These are phyloP conservation scores for Nymphicus hollandicus DNA, from an alignment of 2,113 vertebrate species.

Conservation along the genomic window DNA sequence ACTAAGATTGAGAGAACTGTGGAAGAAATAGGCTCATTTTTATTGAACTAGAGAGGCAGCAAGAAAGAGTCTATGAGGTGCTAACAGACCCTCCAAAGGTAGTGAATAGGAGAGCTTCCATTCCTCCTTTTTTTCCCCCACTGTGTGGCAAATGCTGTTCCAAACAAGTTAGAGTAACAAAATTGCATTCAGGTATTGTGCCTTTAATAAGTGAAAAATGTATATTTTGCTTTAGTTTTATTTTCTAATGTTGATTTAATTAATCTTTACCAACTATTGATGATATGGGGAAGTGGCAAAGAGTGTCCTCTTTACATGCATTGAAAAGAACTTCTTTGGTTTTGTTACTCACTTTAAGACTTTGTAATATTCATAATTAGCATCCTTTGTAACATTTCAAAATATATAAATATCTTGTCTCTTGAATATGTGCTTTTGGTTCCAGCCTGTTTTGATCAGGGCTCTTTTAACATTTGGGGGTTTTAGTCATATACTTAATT, in stretches of 20 bases:
- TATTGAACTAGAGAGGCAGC: neutral
- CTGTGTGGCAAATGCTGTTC: neutral
- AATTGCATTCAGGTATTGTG: neutral
- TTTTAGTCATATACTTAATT: neutral
- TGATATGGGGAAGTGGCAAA: neutral
- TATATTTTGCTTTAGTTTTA: neutral
- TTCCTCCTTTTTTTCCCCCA: neutral
- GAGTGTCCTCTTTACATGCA: neutral
- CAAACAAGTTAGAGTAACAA: neutral
- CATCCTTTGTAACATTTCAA: neutral
- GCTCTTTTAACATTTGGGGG: neutral
- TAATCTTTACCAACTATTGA: neutral
- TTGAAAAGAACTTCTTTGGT: neutral
- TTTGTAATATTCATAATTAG: neutral
- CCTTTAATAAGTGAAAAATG: neutral
- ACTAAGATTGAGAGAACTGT: neutral
- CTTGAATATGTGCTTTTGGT: neutral
- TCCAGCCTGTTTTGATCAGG: neutral
- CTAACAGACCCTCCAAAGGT: neutral
- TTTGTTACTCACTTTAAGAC: neutral
- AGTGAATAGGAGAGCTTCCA: neutral
- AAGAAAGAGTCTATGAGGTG: neutral
- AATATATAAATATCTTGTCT: neutral
- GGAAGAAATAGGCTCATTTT: neutral
- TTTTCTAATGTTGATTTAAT: neutral